Percentiles rank a stretch among this genome's conserved stretches.
phyloP scores from a whole-genome alignment of 1,140 invertebrate genomes.

The Babylonia areolata region DNA sequence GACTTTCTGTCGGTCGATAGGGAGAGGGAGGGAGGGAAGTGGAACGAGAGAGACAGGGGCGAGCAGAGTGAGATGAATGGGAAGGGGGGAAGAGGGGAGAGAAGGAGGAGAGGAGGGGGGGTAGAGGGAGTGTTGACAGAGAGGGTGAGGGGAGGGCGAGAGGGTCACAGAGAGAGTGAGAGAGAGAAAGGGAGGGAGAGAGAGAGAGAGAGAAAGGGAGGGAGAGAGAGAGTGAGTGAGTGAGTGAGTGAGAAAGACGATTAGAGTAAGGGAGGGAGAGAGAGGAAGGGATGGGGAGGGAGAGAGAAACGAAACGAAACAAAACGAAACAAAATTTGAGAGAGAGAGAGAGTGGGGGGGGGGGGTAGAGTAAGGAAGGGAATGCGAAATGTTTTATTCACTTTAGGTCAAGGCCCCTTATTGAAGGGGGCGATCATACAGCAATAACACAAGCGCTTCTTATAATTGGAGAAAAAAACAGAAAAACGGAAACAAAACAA shows the following conservation, averaged over 20 bases:
- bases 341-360: too few species aligned
- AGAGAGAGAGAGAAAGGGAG: conserved; percentile 14
- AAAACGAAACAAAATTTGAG: too few species aligned
- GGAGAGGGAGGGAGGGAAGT: conserved; percentile 5
- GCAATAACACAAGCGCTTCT: too few species aligned
- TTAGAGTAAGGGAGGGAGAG: conserved; percentile 1
- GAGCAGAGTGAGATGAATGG: conserved; percentile 13
- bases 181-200: conserved; percentile 16
- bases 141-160: background rate
- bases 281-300: background rate
- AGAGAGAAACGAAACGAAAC: too few species aligned
- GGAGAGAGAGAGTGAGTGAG: conserved; percentile 12
- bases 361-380: too few species aligned
- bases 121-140: background rate
- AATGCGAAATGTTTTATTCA: too few species aligned
- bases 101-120: conserved; percentile 4
- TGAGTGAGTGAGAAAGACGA: conserved; percentile 1
- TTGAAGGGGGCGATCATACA: too few species aligned
- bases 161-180: background rate
- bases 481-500: too few species aligned
- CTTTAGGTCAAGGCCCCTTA: too few species aligned
- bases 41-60: background rate
- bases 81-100: background rate
- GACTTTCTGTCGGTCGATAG: background rate
- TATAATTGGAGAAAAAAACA: too few species aligned